Evolutionary conservation across 2,797 vertebrate genomes (phyloP).

Genomic region (Heliangelus exortis): DNA sequence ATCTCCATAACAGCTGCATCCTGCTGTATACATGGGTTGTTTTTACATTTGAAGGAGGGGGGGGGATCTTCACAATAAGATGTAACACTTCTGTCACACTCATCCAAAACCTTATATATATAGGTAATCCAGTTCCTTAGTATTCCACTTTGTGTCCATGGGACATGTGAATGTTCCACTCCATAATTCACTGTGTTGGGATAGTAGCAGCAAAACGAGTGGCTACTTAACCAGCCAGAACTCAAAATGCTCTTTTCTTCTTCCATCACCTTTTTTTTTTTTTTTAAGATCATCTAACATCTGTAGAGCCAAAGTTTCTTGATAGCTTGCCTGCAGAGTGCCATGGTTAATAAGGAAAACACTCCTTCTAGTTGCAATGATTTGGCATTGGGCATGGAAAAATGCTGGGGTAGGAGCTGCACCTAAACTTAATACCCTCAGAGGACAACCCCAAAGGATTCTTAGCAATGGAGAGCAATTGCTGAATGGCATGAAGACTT

Average conservation of each 20-base stretch:
- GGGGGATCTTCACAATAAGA: neutral
- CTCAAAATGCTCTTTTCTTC: neutral
- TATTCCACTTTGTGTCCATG: neutral
- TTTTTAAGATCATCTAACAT: neutral
- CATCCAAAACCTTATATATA: neutral
- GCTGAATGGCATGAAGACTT: neutral
- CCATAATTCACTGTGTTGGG: neutral
- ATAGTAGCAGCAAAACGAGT: neutral
- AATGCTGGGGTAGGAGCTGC: fast-evolving
- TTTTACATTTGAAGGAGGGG: neutral
- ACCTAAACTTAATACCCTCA: neutral
- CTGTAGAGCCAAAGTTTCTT: neutral
- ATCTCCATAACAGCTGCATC: neutral
- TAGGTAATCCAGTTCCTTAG: neutral
- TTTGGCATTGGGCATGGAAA: neutral
- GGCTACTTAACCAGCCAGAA: neutral
- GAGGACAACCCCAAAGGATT: fast-evolving
- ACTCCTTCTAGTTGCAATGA: neutral
- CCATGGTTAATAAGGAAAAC: neutral
- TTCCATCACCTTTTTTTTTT: neutral
- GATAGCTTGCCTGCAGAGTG: neutral
- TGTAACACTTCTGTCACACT: neutral
- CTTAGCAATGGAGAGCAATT: neutral
- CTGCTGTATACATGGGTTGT: neutral
- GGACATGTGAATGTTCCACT: neutral